phyloP scores from a whole-genome alignment of 1,140 invertebrate genomes.

The Nasonia longicornis region DNA sequence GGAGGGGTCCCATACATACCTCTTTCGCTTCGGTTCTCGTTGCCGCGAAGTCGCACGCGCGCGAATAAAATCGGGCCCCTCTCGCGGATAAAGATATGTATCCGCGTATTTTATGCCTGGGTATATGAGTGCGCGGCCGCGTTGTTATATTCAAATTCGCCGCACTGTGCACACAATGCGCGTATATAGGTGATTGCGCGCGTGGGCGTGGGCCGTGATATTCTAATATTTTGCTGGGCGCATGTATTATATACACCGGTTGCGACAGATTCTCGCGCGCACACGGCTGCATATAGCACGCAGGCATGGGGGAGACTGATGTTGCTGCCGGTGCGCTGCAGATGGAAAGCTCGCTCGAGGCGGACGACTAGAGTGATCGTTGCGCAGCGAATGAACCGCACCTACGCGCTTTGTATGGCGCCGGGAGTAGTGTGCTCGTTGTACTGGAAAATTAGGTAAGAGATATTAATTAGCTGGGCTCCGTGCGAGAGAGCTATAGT shows the following conservation, averaged over 20 bases:
- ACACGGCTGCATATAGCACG: not conserved
- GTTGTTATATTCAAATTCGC: conserved; percentile 67
- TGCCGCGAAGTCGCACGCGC: not conserved
- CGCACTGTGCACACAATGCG: not conserved
- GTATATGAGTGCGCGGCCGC: conserved; percentile 54
- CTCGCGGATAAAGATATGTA: conserved; percentile 59
- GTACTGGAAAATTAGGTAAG: not conserved
- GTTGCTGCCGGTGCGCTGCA: not conserved
- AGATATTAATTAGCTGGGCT: not conserved
- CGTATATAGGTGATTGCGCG: not conserved
- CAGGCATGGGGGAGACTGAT: not conserved
- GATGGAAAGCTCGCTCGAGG: conserved; percentile 18
- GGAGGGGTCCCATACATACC: too few relatives aligned
- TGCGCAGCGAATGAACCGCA: conserved; percentile 12
- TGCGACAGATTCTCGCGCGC: not conserved
- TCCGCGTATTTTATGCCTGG: conserved; percentile 59
- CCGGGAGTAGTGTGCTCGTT: too few relatives aligned
- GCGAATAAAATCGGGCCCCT: conserved; percentile 2
- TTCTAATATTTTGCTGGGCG: conserved; percentile 8
- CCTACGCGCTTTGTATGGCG: not conserved
- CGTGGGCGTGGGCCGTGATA: not conserved
- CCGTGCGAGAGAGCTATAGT: not conserved
- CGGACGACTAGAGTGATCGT: not conserved
- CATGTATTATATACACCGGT: conserved; percentile 45
- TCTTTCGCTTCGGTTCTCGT: not conserved